Evolutionary conservation across 2,888 invertebrate species (phyloP).

Genomic region (Cephus rjabovi): DNA sequence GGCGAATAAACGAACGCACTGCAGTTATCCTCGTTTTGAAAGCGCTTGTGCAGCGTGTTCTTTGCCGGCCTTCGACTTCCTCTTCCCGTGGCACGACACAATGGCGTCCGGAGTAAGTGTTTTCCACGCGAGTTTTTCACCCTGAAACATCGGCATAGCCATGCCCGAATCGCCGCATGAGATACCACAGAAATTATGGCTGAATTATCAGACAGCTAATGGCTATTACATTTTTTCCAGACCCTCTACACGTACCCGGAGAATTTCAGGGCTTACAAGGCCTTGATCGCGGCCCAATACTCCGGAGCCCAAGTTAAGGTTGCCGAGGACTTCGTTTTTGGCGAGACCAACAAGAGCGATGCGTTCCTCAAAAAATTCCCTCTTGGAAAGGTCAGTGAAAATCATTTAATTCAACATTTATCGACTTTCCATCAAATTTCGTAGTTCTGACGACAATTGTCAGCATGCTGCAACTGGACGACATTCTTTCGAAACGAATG

Average conservation of each 20-base stretch:
- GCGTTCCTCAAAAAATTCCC: constrained; percentile 95
- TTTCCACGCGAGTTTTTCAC: constrained; percentile 51
- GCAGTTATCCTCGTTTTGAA: neutral
- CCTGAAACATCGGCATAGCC: constrained; percentile 52
- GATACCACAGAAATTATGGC: constrained; percentile 1
- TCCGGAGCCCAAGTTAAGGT: constrained; percentile 89
- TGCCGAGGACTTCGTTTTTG: constrained; percentile 88
- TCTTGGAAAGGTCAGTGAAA: constrained; percentile 87
- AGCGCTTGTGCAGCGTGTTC: constrained; percentile 26
- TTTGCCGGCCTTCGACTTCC: constrained; percentile 64
- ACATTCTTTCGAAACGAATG: neutral
- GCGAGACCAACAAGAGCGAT: constrained; percentile 90
- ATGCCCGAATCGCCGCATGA: constrained; percentile 10
- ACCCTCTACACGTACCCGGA: constrained; percentile 98
- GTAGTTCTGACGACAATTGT: neutral
- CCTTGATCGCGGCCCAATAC: constrained; percentile 96
- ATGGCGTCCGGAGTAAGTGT: constrained; percentile 72
- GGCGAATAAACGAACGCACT: neutral
- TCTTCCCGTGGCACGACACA: constrained; percentile 62
- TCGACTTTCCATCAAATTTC: constrained; percentile 13
- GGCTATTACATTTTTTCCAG: constrained; percentile 70
- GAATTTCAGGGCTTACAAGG: constrained; percentile 98
- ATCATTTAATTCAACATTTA: neutral
- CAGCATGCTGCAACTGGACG: neutral
- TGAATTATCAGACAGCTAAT: constrained; percentile 5